Evolutionary conservation across 1,140 invertebrate species (phyloP), one percentile per base, ranked within the genome.

Genomic region (Rhopalosiphum padi): DNA sequence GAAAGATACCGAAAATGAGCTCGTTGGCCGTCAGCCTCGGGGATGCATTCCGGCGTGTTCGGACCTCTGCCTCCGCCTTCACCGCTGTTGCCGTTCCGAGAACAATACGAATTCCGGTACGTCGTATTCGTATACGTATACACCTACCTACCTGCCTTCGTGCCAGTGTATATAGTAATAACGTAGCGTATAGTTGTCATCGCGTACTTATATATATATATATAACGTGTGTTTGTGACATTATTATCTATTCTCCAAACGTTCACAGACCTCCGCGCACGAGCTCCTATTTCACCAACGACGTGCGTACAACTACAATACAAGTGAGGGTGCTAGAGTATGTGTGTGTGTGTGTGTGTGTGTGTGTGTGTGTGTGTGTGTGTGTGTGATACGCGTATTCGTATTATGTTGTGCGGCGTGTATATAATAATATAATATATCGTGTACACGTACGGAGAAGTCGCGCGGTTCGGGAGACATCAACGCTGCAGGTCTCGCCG

Each of bases 41-140:
- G 91, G 91, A 92, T 83, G 77, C 91, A 83, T 92, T 92, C 91
- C 91, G 77, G 77, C 68, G 91, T 43, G 90, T 68, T 48, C 43
- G 90, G 41, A 77, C 60, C 60, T 77, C 60, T 77, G 60, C 30
- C 60, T n/a, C 60, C 43, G 48, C 25, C 68, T 41, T 22, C 22
- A 15, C 37, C 22, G 22, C 35, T 37, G 35, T 30, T 30, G 11
- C 30, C 35, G 37, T 35, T 37, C 60, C 21, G 46, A 92, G 91
- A 92, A 92, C 91, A 92, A 92, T 92, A 92, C 91, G 68, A 92
- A 92, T 92, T 92, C 91, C 91, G 91, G 91, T 92, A 53, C 91
- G 68, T 83, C 11, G 43, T 83, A 77, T 55, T 68, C 83, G 37
- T 85, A 51, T 51, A 51, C 48, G 48, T 51, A 51, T 83, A 87